Percentiles rank a stretch among this genome's conserved stretches.
Conservation (phyloP, 2,113 vertebrate species). For the Polypterus bichir region DNA sequence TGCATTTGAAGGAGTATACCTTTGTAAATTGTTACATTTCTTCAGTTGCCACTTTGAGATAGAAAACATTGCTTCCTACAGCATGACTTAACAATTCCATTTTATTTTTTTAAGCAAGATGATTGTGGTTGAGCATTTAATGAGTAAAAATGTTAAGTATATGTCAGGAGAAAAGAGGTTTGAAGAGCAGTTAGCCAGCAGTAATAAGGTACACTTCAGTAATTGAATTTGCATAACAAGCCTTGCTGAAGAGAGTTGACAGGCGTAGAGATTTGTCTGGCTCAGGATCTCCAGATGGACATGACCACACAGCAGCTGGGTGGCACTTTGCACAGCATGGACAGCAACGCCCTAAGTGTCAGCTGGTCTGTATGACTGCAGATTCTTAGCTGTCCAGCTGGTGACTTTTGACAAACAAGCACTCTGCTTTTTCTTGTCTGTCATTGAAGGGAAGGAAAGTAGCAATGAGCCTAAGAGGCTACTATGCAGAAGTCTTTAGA, state of each 20-base stretch:
- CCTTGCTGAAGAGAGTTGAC: constrained; percentile 55
- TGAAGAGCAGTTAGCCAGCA: constrained; percentile 65
- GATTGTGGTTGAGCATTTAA: constrained; percentile 60
- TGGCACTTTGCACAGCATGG: constrained; percentile 70
- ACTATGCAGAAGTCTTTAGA: constrained; percentile 45
- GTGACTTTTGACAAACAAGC: constrained; percentile 67
- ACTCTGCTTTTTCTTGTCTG: constrained; percentile 59
- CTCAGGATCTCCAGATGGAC: constrained; percentile 71
- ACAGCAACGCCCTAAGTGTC: constrained; percentile 63
- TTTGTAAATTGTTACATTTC: too few species aligned
- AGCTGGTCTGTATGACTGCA: constrained; percentile 61
- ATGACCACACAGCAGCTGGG: constrained; percentile 83
- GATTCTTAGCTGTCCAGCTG: constrained; percentile 69
- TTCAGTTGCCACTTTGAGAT: too few species aligned
- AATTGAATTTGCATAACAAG: constrained; percentile 98
- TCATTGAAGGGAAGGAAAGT: constrained; percentile 54
- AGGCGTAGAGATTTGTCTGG: constrained; percentile 71
- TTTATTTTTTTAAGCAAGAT: constrained; percentile 46
- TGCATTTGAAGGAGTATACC: too few species aligned
- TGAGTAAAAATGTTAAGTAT: constrained; percentile 48
- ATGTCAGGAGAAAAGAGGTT: constrained; percentile 64
- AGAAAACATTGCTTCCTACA: too few species aligned
- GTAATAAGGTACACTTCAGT: constrained; percentile 73
- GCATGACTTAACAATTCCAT: too few species aligned
- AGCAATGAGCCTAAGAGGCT: constrained; percentile 48